Percentiles rank a stretch among this genome's conserved stretches.
Conservation (phyloP, 2,888 invertebrate species). For the Branchipolynoe longqiensis region DNA sequence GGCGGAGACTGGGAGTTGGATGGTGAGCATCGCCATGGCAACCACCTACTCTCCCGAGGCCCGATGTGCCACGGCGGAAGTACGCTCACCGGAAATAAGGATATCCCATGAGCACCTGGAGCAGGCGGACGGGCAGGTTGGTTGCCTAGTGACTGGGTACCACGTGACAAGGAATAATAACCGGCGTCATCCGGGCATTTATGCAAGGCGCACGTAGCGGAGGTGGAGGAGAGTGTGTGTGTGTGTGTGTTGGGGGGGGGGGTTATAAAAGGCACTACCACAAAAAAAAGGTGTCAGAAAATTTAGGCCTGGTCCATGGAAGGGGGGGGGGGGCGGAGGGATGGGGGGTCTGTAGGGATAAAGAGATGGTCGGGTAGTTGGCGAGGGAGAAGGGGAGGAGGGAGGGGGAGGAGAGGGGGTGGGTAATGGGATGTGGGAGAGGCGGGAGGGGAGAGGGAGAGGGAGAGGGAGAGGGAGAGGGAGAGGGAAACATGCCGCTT, state of each 20-base stretch:
- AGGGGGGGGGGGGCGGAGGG: background rate
- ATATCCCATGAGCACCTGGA: conserved; percentile 21
- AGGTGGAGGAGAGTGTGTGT: too few relatives aligned
- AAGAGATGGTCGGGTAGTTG: background rate
- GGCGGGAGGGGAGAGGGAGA: background rate
- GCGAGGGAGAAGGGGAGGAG: background rate
- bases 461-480: background rate
- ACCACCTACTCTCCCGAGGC: conserved; percentile 7
- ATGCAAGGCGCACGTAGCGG: background rate
- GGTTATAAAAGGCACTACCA: background rate
- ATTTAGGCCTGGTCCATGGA: background rate
- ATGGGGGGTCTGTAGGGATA: background rate
- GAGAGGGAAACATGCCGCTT: background rate
- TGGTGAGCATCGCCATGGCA: conserved; percentile 24
- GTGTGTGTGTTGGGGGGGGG: too few relatives aligned
- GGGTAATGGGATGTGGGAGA: background rate
- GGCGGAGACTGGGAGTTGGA: conserved; percentile 14
- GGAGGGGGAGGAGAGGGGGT: background rate
- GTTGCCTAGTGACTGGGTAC: conserved; percentile 8
- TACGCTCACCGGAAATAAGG: conserved; percentile 42
- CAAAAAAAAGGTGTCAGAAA: background rate
- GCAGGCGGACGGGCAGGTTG: background rate
- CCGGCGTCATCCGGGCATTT: conserved; percentile 25
- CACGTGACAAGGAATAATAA: conserved; percentile 24
- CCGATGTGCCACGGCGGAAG: conserved; percentile 17